Evolutionary conservation across 2,113 vertebrate species (phyloP), one percentile per base, ranked within the genome.

Genomic region (Thomomys bottae): DNA sequence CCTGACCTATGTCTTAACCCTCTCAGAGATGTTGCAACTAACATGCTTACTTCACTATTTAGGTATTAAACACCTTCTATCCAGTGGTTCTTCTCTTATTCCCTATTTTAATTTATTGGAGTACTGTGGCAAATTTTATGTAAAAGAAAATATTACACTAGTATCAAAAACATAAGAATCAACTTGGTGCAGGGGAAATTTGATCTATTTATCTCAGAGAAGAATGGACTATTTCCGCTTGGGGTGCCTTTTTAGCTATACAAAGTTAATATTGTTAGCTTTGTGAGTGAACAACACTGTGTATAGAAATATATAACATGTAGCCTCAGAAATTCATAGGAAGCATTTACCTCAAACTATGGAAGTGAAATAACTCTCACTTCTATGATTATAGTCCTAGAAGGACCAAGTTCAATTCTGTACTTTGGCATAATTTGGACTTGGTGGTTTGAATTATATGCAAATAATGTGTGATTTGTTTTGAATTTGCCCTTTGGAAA

Each of bases 381-480:
- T 54, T 92, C 28, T 40, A 23, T 80, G 21, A 38, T 78, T 85
- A 57, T 78, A 82, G 63, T 78, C 32, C 34, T 81, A 89, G 83
- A 40, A 83, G 17, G 17, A 83, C 30, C 15, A 68, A 40, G 12
- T 68, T 67, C 20, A 32, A 72, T 14, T 84, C 30, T 8, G 34
- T 54, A 66, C 7, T 21, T 42, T 95, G 54, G 38, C 76, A 87
- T 64, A 24, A 38, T 42, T 63, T 87, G 18, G 6, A 32, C 23
- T 36, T 76, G 61, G n/a, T n/a, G 42, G 21, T 63, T 23, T 81
- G 36, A 21, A 42, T 21, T 21, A 36, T 66, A 57, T 17, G 15
- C 9, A 57, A 54, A 54, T 54, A 54, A 42, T 23, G 24, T 17
- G 17, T 68, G 64, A 20, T 80, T 80, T 61, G 57, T 14, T 64